A percentile compares a stretch with the other conserved stretches of the same genome.
These are phyloP conservation scores for Ophiodon elongatus DNA, from an alignment of 2,113 vertebrate genomes.

Conservation along the genomic window DNA sequence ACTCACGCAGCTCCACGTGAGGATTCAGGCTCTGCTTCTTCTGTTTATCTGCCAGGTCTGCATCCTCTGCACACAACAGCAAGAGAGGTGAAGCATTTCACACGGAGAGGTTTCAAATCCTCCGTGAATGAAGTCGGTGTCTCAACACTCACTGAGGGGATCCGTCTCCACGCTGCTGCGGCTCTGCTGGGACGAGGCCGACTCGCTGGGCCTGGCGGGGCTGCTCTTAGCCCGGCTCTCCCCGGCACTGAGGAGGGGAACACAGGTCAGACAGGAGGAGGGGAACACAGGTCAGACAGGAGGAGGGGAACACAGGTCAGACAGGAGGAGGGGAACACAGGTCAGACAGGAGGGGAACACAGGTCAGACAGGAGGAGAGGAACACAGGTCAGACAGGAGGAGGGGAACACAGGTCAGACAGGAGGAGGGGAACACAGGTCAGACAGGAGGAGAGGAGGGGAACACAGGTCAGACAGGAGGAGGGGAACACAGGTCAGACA, in stretches of 20 bases:
- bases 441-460: too few relatives aligned
- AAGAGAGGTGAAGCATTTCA: background rate
- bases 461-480: too few relatives aligned
- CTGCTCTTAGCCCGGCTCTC: conserved; percentile 92
- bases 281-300: too few relatives aligned
- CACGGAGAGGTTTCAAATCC: accelerated
- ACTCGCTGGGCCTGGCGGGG: conserved; percentile 89
- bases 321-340: too few relatives aligned
- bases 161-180: conserved; percentile 86
- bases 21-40: conserved; percentile 94
- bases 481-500: too few relatives aligned
- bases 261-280: too few relatives aligned
- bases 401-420: too few relatives aligned
- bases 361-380: too few relatives aligned
- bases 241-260: conserved; percentile 74
- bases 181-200: conserved; percentile 77
- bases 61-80: conserved; percentile 86
- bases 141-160: conserved; percentile 84
- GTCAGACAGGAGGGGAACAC: too few relatives aligned
- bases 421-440: too few relatives aligned
- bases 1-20: conserved; percentile 97
- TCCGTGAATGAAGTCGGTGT: background rate
- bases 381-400: too few relatives aligned
- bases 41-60: conserved; percentile 90
- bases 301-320: too few relatives aligned